These are phyloP conservation scores for Thecocarcelia acutangulata DNA, from an alignment of 2,888 invertebrate species.

Conservation along the genomic window DNA sequence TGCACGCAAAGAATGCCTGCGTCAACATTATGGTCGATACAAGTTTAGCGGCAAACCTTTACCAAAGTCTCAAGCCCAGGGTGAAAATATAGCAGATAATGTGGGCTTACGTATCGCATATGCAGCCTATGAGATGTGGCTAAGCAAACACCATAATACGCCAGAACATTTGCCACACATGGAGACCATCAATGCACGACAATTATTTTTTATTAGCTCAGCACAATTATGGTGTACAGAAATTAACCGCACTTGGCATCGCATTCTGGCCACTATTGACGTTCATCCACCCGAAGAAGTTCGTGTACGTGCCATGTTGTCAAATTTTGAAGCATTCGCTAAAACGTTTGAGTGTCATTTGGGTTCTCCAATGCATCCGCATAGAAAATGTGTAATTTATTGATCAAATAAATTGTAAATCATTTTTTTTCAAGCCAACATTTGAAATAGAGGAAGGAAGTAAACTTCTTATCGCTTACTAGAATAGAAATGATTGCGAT, in stretches of 20 bases:
- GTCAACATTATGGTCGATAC: constrained; percentile 74
- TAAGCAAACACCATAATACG: constrained; percentile 68
- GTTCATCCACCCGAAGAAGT: constrained; percentile 74
- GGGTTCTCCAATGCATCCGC: constrained; percentile 76
- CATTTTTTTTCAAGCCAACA: not conserved
- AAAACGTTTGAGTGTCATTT: constrained; percentile 74
- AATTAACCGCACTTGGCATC: constrained; percentile 63
- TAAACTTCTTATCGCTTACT: constrained; percentile 16
- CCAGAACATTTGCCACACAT: constrained; percentile 73
- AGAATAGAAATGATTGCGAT: not conserved
- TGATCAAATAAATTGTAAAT: constrained; percentile 55
- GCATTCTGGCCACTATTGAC: constrained; percentile 61
- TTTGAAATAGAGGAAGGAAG: constrained; percentile 3
- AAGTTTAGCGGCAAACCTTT: constrained; percentile 70
- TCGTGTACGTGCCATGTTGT: constrained; percentile 75
- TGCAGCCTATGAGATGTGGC: constrained; percentile 76
- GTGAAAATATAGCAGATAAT: constrained; percentile 78
- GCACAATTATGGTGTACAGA: constrained; percentile 77
- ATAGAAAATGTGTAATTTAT: constrained; percentile 75
- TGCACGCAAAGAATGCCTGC: constrained; percentile 74
- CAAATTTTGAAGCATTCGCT: constrained; percentile 75
- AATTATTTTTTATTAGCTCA: constrained; percentile 77
- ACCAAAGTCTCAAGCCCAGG: constrained; percentile 72
- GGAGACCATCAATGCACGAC: constrained; percentile 72
- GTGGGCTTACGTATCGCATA: constrained; percentile 77